phyloP scores from a whole-genome alignment of 2,888 invertebrate genomes.

The Flabesymbios commensalis region DNA sequence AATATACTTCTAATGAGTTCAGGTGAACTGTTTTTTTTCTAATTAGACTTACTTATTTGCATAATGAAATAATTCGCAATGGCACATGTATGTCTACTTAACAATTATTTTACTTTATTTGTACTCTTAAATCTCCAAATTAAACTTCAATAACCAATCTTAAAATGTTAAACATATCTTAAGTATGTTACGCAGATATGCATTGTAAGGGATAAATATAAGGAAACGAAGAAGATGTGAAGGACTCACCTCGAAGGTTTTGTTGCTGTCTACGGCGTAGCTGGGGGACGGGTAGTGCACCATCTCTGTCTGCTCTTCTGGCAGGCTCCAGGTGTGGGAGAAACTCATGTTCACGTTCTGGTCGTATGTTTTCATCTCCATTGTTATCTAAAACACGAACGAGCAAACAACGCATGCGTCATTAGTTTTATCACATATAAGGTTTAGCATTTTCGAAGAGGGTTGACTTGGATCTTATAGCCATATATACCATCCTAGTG shows the following conservation, averaged over 20 bases:
- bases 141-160: no score
- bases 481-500: no score
- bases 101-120: no score
- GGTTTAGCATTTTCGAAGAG: background rate
- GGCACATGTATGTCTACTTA: no score
- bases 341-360: conserved; percentile 52
- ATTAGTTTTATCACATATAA: background rate
- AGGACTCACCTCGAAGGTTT: conserved; percentile 78
- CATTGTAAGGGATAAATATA: background rate
- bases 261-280: conserved; percentile 90
- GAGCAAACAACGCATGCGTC: background rate
- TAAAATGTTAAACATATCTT: no score
- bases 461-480: no score
- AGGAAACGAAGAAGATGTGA: background rate
- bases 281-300: conserved; percentile 75
- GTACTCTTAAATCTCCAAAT: no score
- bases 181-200: background rate
- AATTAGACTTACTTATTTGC: no score
- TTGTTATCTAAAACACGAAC: conserved; percentile 45
- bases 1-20: no score
- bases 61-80: no score
- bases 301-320: conserved; percentile 51
- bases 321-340: conserved; percentile 50
- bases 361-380: conserved; percentile 58
- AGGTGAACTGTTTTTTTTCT: no score